Base-by-base conservation (phyloP, 2,888 invertebrate species). In the Scotopteryx bipunctaria region DNA sequence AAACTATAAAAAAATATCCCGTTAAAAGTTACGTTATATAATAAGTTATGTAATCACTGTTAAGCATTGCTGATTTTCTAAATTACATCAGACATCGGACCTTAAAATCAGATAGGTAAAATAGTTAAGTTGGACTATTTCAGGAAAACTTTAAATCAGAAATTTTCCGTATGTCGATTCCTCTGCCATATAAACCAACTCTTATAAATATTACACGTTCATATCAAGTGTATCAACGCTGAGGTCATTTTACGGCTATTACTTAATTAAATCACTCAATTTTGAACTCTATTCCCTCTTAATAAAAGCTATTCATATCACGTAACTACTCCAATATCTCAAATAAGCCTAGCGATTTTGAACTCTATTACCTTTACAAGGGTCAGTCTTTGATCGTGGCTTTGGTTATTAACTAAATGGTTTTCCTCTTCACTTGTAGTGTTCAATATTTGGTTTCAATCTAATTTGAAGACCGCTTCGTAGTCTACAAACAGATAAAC, bases 181-280 rank as follows among this genome's bases (percentile, higher is more conserved):
- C 25, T 11, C 16, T n/a, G 0, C 31, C 29, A 48, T 49, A 14
- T 54, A 54, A 44, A 44, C 40, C 3, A 2, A 19, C 40, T 33
- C 25, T 48, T 45, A 48, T 27, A 45, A 17, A 21, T 33, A 31
- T 36, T 36, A 41, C 38, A 46, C 31, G 50, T 46, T 57, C 40
- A 38, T 36, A 42, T 43, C 47, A 50, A 50, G 55, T 42, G 51
- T 62, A 61, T 62, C 58, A 57, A 59, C 61, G 54, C 50, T 57
- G 43, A 59, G 62, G 62, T 59, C 62, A 58, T 27, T 43, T 53
- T 46, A 41, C 42, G 44, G 47, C 45, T 42, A 43, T 43, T 17
- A 23, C 21, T 31, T 49, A 35, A 50, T 52, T 40, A 11, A 33
- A 32, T 21, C 21, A 42, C 9, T 13, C 31, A 6, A 56, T 41